Conservation (phyloP, 2,113 vertebrate species). For the Limnothrissa miodon region DNA sequence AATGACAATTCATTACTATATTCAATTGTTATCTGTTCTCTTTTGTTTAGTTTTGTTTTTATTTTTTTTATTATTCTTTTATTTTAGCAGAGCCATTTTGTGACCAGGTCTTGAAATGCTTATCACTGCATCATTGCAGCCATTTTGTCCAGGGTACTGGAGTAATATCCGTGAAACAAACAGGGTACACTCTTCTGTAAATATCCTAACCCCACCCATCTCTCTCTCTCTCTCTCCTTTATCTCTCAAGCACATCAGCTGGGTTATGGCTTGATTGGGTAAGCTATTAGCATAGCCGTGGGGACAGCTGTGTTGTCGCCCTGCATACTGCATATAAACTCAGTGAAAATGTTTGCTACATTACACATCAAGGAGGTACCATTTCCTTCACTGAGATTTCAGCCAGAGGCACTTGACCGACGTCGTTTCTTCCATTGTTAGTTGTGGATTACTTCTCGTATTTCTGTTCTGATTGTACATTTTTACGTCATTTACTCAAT, state of each 20-base stretch:
- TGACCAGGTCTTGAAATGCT: background rate
- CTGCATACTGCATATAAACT: background rate
- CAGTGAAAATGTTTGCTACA: background rate
- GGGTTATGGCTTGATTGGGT: background rate
- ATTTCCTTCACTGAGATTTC: background rate
- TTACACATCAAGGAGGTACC: background rate
- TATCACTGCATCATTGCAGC: slow-evolving; percentile 7
- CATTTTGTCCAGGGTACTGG: slow-evolving; percentile 46
- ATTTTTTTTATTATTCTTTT: background rate
- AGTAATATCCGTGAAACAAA: slow-evolving; percentile 64
- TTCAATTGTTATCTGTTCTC: background rate
- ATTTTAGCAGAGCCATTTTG: background rate
- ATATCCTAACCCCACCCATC: slow-evolving; percentile 13
- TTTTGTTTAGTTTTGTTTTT: background rate
- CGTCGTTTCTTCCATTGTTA: background rate
- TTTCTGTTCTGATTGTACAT: background rate
- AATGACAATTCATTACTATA: background rate
- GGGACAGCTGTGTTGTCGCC: background rate
- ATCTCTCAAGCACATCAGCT: background rate
- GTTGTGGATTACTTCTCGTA: background rate
- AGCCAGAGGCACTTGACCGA: background rate
- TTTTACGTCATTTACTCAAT: background rate
- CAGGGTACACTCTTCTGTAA: slow-evolving; percentile 73
- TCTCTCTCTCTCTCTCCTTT: background rate
- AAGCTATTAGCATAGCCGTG: background rate